Evolutionary conservation across 2,797 vertebrate species (phyloP), one percentile per base, ranked within the genome.

Genomic region (Mormyrops attenuatus): DNA sequence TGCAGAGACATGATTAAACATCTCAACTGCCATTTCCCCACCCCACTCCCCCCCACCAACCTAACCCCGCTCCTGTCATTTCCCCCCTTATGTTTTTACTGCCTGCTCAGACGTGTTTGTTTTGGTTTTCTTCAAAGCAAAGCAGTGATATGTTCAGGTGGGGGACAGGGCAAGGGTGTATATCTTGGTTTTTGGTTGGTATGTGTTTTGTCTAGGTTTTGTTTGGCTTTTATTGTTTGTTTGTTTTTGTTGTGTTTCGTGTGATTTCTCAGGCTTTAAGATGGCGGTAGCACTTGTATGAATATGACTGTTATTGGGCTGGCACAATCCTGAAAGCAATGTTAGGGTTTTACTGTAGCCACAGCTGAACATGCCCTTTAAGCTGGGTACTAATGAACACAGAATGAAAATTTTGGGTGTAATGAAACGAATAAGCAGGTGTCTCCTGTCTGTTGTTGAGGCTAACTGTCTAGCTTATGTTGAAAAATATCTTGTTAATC

Each of bases 31-130:
- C 69, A 6, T 49, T 41, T 20, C 11, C 9, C 22, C 38, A 44
- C 20, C 5, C 13, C 80, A 22, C 80, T 0, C 15, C 41, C 38
- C 60, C 44, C 20, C 41, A 15, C 47, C 63, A 34, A 15, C 15
- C 69, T 49, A 7, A 15, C 57, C 15, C 52, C n/a, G 38, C n/a
- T 6, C 15, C 20, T 47, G 6, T 34, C 15, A 6, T 34, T 34
- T 6, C 41, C 15, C 53, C 53, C 53, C 57, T 47, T 13, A 26
- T 47, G 66, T 17, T 88, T 77, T n/a, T n/a, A 50, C 38, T 49
- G 85, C 63, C 34, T 22, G 50, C 47, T 63, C 85, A 80, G 89
- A 52, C 89, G 87, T 92, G 90, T 93, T 90, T 92, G 90, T 90
- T 52, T 84, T 87, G 87, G 66, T 91, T 89, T 90, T 89, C 69